Evolutionary conservation across 35 echinoderm and acorn worm species (phyloP).

Genomic region (Holothuria glaberrima): DNA sequence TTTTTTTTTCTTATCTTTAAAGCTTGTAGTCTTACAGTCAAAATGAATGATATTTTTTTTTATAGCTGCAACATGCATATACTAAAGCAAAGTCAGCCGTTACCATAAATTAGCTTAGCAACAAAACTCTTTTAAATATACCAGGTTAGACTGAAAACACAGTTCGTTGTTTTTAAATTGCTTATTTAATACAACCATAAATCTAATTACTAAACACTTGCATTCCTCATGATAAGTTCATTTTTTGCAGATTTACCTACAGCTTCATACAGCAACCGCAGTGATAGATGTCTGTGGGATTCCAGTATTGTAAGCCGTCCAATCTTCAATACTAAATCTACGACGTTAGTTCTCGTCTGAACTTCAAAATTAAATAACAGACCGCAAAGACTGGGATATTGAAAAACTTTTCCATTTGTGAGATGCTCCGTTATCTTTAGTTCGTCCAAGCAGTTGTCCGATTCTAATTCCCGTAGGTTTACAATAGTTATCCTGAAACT

Average conservation of each 20-base stretch:
- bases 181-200: too few species aligned
- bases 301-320: background rate
- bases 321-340: background rate
- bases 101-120: too few species aligned
- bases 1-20: too few species aligned
- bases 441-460: background rate
- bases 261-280: background rate
- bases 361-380: background rate
- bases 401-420: background rate
- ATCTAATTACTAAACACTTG: too few species aligned
- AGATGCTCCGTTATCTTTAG: background rate
- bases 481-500: background rate
- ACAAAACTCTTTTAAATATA: too few species aligned
- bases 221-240: too few species aligned
- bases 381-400: background rate
- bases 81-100: too few species aligned
- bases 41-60: too few species aligned
- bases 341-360: background rate
- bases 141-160: too few species aligned
- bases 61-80: too few species aligned
- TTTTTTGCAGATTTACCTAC: background rate
- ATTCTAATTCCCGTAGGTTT: background rate
- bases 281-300: background rate
- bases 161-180: too few species aligned
- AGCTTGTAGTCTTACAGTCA: too few species aligned